Percentiles rank a stretch among this genome's conserved stretches.
phyloP scores from a whole-genome alignment of 2,113 vertebrate species.

The Nannobrachium achirus region DNA sequence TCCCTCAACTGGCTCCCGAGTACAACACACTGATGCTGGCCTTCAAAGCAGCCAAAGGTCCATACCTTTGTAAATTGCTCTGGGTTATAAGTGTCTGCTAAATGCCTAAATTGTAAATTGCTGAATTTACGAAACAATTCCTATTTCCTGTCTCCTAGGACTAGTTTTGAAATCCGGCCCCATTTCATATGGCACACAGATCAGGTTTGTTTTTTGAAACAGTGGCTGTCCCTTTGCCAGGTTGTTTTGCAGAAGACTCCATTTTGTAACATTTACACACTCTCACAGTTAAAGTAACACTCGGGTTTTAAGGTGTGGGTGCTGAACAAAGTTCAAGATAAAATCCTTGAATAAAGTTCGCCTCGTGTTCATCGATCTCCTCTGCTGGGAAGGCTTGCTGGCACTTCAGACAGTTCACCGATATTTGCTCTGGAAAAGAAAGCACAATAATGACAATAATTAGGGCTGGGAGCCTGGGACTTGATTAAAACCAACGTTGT shows the following conservation, averaged over 20 bases:
- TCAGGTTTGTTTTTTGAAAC: neutral
- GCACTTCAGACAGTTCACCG: conserved; percentile 19
- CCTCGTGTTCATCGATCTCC: conserved; percentile 52
- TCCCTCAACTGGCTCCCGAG: no score
- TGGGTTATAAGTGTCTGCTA: no score
- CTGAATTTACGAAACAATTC: no score
- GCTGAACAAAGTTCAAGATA: neutral
- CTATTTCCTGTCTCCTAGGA: no score
- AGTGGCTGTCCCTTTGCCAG: neutral
- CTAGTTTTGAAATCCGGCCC: no score
- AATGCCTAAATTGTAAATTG: no score
- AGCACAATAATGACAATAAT: neutral
- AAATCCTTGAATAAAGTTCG: conserved; percentile 8
- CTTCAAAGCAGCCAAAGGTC: no score
- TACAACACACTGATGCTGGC: no score
- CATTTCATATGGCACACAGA: no score
- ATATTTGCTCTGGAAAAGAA: conserved; percentile 8
- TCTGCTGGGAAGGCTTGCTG: conserved; percentile 32
- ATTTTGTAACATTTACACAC: neutral
- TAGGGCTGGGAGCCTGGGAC: neutral
- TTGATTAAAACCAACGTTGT: no score
- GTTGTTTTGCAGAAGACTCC: neutral
- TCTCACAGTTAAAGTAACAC: no score
- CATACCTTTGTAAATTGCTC: no score
- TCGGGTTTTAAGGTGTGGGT: neutral